Evolutionary conservation across 1,140 invertebrate genomes (phyloP), one percentile per base, ranked within the genome.

Genomic region (Coenobita brevimanus): DNA sequence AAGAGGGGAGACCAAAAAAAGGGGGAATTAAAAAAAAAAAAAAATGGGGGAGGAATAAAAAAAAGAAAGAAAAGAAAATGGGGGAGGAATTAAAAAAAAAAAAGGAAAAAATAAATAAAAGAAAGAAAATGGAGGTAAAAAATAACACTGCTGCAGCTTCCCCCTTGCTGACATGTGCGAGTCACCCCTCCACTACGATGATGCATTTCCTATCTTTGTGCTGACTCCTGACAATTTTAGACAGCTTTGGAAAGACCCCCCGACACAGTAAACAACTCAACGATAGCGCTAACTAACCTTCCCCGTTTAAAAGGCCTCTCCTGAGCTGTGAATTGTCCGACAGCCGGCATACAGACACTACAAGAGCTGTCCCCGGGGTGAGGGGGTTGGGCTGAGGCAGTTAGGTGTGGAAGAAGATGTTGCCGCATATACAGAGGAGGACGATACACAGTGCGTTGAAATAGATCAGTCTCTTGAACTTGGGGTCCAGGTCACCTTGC

Each of bases 401-500:
- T 79, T 33, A 79, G 21, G 62, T 69, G 57, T 85, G 82, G 54
- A 86, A 79, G 57, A 79, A 80, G 8, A 86, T 80, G 38, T 86
- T 79, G 43, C 73, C 84, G 79, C 73, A 80, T 21, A 86, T 79
- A 33, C 76, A 86, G 3, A 64, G 17, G 6, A 85, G n/a, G n/a
- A 85, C 17, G 30, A 85, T 85, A 46, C 71, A 85, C 3, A 85
- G 46, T 2, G 84, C 54, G n/a, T 87, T 87, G 41, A 80, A 87
- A 21, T 87, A 87, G 43, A 87, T 87, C 27, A 87, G 75, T 30
- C 57, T 87, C 84, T 87, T 87, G 27, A 87, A 87, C 54, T 87
- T 87, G 67, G 84, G 84, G 79, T 87, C 84, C 27, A 87, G 76
- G 50, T 81, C 84, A 15, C 84, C 84, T 73, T 73, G 76, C 79